These are phyloP conservation scores for Mastomys coucha DNA, from an alignment of 2,113 vertebrate species.

Conservation along the genomic window DNA sequence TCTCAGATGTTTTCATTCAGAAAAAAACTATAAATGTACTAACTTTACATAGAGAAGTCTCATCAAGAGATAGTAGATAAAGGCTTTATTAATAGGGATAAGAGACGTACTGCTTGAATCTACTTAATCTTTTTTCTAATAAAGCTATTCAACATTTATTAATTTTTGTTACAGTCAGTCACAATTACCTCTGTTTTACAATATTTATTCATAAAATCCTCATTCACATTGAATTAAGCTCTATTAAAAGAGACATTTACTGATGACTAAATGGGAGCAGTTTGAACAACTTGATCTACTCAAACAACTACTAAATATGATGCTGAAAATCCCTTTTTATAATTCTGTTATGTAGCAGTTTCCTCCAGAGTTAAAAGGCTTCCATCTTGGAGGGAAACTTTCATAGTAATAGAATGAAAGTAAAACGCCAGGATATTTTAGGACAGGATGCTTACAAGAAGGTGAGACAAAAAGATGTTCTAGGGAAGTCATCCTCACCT, in stretches of 20 bases:
- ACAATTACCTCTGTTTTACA: not conserved
- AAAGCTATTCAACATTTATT: not conserved
- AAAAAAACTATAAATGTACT: not conserved
- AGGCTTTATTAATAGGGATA: not conserved
- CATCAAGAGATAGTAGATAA: not conserved
- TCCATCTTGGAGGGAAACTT: not conserved
- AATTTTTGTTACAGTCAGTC: not conserved
- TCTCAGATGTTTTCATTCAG: not conserved
- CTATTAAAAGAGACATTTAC: not conserved
- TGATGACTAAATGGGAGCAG: not conserved
- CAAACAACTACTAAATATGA: not conserved
- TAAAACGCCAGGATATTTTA: not conserved
- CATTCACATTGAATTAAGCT: not conserved
- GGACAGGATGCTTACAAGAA: too few relatives aligned
- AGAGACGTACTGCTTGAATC: too few relatives aligned
- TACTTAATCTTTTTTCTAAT: not conserved
- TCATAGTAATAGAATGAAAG: not conserved
- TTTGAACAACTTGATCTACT: not conserved
- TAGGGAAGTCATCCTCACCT: too few relatives aligned
- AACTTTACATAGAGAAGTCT: not conserved
- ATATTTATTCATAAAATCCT: not conserved
- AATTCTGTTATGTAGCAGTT: not conserved
- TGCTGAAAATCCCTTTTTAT: not conserved
- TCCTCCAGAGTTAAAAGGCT: not conserved
- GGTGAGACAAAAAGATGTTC: too few relatives aligned